phyloP scores from a whole-genome alignment of 2,113 vertebrate species.

The Coryphaenoides rupestris region DNA sequence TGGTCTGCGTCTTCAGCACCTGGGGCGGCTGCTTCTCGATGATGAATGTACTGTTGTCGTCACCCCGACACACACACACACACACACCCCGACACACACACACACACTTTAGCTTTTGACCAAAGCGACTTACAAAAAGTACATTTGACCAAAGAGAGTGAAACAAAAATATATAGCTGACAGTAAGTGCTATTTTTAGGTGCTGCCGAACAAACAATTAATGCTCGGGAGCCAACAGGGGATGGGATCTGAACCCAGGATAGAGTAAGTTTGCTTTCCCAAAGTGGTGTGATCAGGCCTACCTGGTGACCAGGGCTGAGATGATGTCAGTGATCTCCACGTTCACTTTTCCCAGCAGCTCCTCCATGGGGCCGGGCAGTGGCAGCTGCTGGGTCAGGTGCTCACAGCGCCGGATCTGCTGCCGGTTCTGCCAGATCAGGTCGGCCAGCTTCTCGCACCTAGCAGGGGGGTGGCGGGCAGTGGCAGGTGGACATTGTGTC shows the following conservation, averaged over 20 bases:
- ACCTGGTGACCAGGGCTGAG: slow-evolving; percentile 94
- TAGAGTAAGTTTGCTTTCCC: too few relatives aligned
- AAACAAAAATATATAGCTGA: too few relatives aligned
- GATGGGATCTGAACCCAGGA: too few relatives aligned
- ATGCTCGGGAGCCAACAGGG: too few relatives aligned
- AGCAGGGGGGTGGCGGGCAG: not conserved
- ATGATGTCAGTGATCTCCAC: slow-evolving; percentile 91
- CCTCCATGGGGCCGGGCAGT: slow-evolving; percentile 86
- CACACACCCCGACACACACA: not conserved
- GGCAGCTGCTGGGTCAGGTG: slow-evolving; percentile 93
- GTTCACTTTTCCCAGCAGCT: slow-evolving; percentile 85
- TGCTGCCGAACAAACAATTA: too few relatives aligned
- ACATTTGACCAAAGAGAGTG: too few relatives aligned
- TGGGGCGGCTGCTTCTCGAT: slow-evolving; percentile 97
- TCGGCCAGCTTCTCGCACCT: slow-evolving; percentile 97
- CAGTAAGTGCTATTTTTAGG: too few relatives aligned
- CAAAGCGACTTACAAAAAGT: too few relatives aligned
- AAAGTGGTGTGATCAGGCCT: too few relatives aligned
- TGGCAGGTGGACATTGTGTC: too few relatives aligned
- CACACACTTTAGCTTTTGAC: too few relatives aligned
- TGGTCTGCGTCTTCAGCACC: slow-evolving; percentile 94
- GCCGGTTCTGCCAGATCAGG: slow-evolving; percentile 94
- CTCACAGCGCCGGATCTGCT: slow-evolving; percentile 90
- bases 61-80: not conserved
- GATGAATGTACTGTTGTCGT: slow-evolving; percentile 89